These are phyloP conservation scores for Rhynchophorus ferrugineus DNA, from an alignment of 1,140 invertebrate genomes.

Conservation along the genomic window DNA sequence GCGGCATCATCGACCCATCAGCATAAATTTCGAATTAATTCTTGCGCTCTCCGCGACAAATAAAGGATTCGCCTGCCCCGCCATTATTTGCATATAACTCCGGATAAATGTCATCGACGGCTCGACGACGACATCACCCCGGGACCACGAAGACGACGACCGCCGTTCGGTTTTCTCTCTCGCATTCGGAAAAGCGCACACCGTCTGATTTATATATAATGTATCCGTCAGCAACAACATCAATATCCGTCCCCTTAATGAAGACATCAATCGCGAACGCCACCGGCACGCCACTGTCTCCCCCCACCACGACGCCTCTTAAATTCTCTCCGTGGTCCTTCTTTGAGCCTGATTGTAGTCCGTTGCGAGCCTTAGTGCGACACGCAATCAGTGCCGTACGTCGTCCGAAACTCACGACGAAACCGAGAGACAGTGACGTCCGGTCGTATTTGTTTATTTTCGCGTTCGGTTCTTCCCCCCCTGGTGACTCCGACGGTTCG, in stretches of 20 bases:
- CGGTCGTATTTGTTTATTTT: not conserved
- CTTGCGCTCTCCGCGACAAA: no score
- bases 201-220: not conserved
- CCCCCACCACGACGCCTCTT: slow-evolving; percentile 5
- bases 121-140: no score
- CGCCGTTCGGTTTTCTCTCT: no score
- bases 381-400: slow-evolving; percentile 12
- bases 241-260: slow-evolving; percentile 10
- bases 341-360: slow-evolving; percentile 13
- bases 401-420: not conserved
- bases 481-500: no score
- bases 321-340: slow-evolving; percentile 13
- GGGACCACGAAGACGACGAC: no score
- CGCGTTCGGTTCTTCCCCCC: not conserved
- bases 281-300: not conserved
- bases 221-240: not conserved
- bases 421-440: not conserved
- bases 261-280: slow-evolving; percentile 12
- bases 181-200: not conserved
- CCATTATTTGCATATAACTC: no score
- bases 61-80: no score
- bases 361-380: slow-evolving; percentile 9
- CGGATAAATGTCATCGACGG: no score
- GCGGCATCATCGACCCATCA: no score
- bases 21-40: no score